A percentile compares a stretch with the other conserved stretches of the same genome.
Evolutionary conservation across 2,797 vertebrate species (phyloP).

Genomic region (Poeciliopsis paucimaculata): DNA sequence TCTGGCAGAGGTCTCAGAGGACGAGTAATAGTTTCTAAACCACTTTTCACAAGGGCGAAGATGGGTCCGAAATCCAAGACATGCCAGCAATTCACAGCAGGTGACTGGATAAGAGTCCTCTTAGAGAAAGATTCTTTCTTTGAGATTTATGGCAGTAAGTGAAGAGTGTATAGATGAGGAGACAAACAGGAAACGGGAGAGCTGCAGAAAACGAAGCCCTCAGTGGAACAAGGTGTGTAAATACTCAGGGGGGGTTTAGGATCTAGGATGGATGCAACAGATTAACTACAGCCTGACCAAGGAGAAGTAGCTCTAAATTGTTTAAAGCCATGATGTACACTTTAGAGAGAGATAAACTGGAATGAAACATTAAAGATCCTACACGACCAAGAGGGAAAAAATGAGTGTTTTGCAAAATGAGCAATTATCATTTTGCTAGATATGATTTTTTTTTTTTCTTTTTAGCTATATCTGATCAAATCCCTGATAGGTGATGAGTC

Average conservation of each 20-base stretch:
- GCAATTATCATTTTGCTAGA: neutral
- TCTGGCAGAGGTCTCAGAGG: slow-evolving; percentile 1
- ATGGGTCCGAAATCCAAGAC: neutral
- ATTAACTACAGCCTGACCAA: neutral
- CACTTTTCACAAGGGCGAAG: neutral
- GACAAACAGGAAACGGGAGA: neutral
- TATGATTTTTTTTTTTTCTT: neutral
- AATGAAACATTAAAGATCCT: neutral
- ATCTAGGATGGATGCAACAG: neutral
- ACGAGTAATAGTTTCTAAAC: neutral
- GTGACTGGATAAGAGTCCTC: slow-evolving; percentile 1
- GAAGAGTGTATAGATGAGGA: neutral
- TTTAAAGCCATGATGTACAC: neutral
- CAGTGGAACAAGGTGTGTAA: neutral
- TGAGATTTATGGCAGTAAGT: neutral
- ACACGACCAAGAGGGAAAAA: neutral
- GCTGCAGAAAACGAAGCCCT: neutral
- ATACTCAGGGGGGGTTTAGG: neutral
- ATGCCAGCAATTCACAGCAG: neutral
- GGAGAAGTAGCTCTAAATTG: neutral
- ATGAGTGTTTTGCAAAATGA: neutral
- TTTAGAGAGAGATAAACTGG: neutral
- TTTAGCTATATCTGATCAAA: neutral
- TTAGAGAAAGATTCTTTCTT: neutral
- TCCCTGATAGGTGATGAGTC: neutral